Conservation (phyloP, 2,797 vertebrate genomes). For the Scolopax bukidnonensis region DNA sequence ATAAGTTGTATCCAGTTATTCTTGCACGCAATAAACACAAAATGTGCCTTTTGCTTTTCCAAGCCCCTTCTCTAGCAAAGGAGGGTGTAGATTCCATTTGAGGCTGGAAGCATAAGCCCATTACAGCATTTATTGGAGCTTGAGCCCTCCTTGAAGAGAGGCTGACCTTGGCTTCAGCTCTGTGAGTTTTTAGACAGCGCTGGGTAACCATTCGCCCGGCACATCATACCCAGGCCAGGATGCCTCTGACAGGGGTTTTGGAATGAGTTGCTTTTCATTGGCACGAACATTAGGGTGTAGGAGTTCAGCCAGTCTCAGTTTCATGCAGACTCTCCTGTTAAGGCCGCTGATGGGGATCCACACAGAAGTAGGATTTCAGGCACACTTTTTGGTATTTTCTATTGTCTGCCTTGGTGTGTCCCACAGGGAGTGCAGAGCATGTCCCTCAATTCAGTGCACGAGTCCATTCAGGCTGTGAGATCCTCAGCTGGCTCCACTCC, state of each 20-base stretch:
- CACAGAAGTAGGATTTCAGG: background rate
- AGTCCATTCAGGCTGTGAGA: background rate
- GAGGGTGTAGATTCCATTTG: no score
- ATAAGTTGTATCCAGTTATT: background rate
- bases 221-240: fast-evolving
- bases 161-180: background rate
- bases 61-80: background rate
- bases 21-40: background rate
- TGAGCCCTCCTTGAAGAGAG: background rate
- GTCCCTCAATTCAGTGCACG: fast-evolving
- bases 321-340: background rate
- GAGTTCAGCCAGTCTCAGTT: background rate
- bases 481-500: background rate
- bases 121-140: background rate
- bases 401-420: background rate
- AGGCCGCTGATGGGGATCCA: background rate
- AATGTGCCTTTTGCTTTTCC: background rate
- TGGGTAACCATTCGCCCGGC: no score
- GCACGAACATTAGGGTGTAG: background rate
- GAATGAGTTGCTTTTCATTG: background rate
- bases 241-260: background rate
- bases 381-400: background rate
- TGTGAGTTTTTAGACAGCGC: background rate
- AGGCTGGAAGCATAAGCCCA: background rate
- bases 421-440: background rate